A percentile compares a stretch with the other conserved stretches of the same genome.
Evolutionary conservation across 2,113 vertebrate genomes (phyloP).

Genomic region (Plecturocebus donacophilus): DNA sequence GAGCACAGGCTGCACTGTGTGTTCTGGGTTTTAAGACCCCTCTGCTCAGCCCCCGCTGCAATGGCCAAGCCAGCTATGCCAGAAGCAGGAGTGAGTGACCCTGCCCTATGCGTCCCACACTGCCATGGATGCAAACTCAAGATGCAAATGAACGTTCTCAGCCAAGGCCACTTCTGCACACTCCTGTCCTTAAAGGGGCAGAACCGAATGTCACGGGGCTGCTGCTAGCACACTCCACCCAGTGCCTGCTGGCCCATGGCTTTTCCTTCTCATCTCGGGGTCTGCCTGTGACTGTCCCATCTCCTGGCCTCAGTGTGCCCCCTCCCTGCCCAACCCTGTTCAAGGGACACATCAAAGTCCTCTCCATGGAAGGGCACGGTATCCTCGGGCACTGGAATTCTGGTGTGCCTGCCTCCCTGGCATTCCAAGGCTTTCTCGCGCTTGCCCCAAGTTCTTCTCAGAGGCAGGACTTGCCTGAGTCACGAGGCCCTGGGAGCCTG

Average conservation of each 20-base stretch:
- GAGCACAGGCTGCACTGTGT: background rate
- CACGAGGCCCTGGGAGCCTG: background rate
- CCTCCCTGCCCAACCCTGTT: background rate
- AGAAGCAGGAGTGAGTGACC: background rate
- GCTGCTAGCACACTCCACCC: background rate
- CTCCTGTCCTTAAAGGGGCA: background rate
- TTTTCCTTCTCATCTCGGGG: background rate
- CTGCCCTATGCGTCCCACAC: background rate
- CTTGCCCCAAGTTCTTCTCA: background rate
- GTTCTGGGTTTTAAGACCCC: background rate
- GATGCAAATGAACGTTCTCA: background rate
- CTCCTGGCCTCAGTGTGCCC: background rate
- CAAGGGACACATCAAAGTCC: background rate
- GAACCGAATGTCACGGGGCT: background rate
- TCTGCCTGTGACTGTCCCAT: background rate
- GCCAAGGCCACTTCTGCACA: background rate
- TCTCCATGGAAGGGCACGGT: background rate
- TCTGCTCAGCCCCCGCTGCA: background rate
- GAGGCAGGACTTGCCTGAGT: background rate
- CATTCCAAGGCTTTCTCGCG: background rate
- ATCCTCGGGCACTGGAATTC: background rate
- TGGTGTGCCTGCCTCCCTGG: background rate
- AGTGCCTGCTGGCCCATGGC: background rate
- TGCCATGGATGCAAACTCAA: background rate
- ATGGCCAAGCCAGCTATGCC: background rate